phyloP scores from a whole-genome alignment of 2,797 vertebrate genomes.

The Gambusia yucatana region DNA sequence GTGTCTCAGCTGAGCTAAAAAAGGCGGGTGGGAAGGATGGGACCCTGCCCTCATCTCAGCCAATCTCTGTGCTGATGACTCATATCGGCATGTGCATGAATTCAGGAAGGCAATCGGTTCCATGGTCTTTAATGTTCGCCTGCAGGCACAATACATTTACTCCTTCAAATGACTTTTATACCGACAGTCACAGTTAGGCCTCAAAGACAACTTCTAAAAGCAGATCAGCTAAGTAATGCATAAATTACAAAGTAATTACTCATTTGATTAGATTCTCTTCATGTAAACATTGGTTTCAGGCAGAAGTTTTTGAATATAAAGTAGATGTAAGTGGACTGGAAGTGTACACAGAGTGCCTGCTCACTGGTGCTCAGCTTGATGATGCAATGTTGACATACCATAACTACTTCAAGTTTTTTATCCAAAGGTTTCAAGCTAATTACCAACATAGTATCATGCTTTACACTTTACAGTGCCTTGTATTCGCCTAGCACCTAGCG shows the following conservation, averaged over 20 bases:
- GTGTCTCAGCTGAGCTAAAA: slow-evolving; percentile 53
- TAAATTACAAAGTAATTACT: slow-evolving; percentile 4
- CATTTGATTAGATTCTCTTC: background rate
- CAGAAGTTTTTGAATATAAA: background rate
- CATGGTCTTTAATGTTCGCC: slow-evolving; percentile 37
- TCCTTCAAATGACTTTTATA: slow-evolving; percentile 34
- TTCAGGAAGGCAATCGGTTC: slow-evolving; percentile 52
- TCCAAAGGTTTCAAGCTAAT: background rate
- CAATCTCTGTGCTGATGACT: slow-evolving; percentile 63
- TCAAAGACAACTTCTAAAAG: background rate
- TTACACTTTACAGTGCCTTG: background rate
- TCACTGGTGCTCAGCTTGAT: background rate
- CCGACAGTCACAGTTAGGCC: background rate
- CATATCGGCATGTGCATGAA: slow-evolving; percentile 12
- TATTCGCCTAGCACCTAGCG: background rate
- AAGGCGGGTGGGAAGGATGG: slow-evolving; percentile 53
- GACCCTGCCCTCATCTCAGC: slow-evolving; percentile 69
- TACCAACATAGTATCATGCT: background rate
- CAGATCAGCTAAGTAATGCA: background rate
- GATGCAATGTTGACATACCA: background rate
- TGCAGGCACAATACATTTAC: slow-evolving; percentile 10
- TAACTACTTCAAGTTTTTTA: background rate
- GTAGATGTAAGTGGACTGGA: background rate
- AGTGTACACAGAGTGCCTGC: background rate
- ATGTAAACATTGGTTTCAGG: background rate